Conservation (phyloP, 30 jellyfish, hydroid and myxozoan species). For the Chrysaora quinquecirrha region DNA sequence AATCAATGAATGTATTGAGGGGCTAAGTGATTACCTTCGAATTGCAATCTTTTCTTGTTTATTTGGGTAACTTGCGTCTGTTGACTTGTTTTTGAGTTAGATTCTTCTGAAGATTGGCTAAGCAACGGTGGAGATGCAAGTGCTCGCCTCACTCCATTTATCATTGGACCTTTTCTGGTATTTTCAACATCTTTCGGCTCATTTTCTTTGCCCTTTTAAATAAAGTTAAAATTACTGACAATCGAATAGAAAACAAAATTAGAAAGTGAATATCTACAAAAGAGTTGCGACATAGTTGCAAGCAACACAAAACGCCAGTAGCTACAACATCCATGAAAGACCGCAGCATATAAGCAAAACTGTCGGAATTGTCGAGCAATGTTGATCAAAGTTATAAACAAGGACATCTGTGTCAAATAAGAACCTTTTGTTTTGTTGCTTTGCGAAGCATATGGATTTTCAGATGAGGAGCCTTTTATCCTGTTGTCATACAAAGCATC, state of each 20-base stretch:
- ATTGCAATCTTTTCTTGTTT: not conserved
- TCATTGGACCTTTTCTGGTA: slow-evolving; percentile 81
- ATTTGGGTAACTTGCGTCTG: slow-evolving; percentile 1
- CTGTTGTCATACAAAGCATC: too few relatives aligned
- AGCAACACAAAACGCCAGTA: too few relatives aligned
- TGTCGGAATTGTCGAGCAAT: slow-evolving; percentile 5
- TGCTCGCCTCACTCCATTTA: slow-evolving; percentile 92
- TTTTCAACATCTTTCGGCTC: slow-evolving; percentile 44
- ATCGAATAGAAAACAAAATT: too few relatives aligned
- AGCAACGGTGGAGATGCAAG: slow-evolving; percentile 34
- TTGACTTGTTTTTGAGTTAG: not conserved
- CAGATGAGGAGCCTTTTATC: slow-evolving; percentile 38
- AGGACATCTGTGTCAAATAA: slow-evolving; percentile 19
- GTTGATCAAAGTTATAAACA: slow-evolving; percentile 65
- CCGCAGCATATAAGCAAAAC: slow-evolving; percentile 27
- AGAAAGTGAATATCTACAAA: too few relatives aligned
- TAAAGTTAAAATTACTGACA: too few relatives aligned
- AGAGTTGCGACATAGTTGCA: too few relatives aligned
- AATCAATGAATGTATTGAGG: too few relatives aligned
- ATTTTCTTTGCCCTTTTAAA: slow-evolving; percentile 88
- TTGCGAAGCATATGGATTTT: slow-evolving; percentile 56
- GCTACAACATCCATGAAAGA: too few relatives aligned
- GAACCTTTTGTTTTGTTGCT: slow-evolving; percentile 65
- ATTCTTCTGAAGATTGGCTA: slow-evolving; percentile 6
- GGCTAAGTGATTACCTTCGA: slow-evolving; percentile 1